Percentiles rank a stretch among this genome's conserved stretches.
Conservation (phyloP, 1,140 invertebrate genomes). For the Batillaria attramentaria region DNA sequence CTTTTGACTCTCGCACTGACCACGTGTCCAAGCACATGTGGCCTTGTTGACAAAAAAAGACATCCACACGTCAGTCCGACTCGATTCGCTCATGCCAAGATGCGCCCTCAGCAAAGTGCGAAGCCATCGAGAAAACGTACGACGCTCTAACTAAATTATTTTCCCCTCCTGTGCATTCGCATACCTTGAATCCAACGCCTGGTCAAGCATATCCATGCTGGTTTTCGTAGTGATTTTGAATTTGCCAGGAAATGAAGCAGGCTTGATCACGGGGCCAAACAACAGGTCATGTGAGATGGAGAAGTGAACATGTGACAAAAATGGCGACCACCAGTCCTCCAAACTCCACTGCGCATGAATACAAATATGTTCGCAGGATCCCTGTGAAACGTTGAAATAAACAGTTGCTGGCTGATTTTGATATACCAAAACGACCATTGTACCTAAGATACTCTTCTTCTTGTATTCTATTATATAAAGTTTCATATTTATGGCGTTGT, state of each 20-base stretch:
- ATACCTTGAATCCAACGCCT: slow-evolving; percentile 70
- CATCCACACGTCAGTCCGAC: background rate
- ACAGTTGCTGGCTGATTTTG: background rate
- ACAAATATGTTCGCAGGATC: background rate
- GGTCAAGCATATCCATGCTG: slow-evolving; percentile 72
- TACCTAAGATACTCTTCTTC: too few relatives aligned
- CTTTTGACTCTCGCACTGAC: slow-evolving; percentile 2
- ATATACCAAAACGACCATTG: too few relatives aligned
- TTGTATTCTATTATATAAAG: background rate
- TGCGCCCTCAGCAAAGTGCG: slow-evolving; percentile 25
- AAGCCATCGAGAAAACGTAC: slow-evolving; percentile 3
- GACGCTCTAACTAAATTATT: slow-evolving; percentile 15
- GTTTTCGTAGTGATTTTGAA: slow-evolving; percentile 66
- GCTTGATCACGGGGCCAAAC: slow-evolving; percentile 74
- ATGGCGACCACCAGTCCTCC: slow-evolving; percentile 52
- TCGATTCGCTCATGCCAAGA: slow-evolving; percentile 17
- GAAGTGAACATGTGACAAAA: slow-evolving; percentile 70
- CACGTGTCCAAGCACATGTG: slow-evolving; percentile 22
- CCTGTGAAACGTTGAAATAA: background rate
- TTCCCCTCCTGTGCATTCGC: slow-evolving; percentile 29
- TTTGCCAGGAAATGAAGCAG: slow-evolving; percentile 72
- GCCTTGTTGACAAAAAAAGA: slow-evolving; percentile 1
- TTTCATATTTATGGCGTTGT: background rate
- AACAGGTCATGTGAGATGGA: slow-evolving; percentile 73
- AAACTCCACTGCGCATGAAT: slow-evolving; percentile 13